Conservation (phyloP, 2,888 invertebrate genomes). For the Drosophila nr. medialis region DNA sequence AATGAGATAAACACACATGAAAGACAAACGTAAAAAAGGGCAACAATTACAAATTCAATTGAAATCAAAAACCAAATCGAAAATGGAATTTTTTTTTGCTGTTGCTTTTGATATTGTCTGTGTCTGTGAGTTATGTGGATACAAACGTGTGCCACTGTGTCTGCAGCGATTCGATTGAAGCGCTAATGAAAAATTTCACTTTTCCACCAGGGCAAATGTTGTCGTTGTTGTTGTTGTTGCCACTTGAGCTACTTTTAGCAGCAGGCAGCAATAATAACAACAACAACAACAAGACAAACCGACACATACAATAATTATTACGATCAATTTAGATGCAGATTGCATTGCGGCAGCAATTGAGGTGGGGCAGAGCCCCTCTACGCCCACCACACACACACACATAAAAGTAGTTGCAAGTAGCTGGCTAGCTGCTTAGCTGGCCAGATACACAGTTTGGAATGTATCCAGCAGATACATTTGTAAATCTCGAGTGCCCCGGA, state of each 20-base stretch:
- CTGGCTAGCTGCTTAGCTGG: slow-evolving; percentile 1
- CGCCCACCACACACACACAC: slow-evolving; percentile 62
- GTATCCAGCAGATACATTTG: slow-evolving; percentile 33
- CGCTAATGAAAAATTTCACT: slow-evolving; percentile 81
- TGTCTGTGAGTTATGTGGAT: slow-evolving; percentile 28
- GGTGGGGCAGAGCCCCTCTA: slow-evolving; percentile 62
- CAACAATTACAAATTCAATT: slow-evolving; percentile 76
- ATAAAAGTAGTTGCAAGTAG: slow-evolving; percentile 7
- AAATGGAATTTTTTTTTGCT: slow-evolving; percentile 47
- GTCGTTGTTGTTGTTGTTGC: slow-evolving; percentile 28
- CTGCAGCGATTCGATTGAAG: slow-evolving; percentile 54
- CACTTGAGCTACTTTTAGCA: slow-evolving; percentile 79
- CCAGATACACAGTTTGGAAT: slow-evolving; percentile 1
- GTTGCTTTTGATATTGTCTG: not conserved
- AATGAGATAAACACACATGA: slow-evolving; percentile 70
- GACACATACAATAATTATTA: slow-evolving; percentile 80
- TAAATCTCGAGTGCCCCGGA: slow-evolving; percentile 44
- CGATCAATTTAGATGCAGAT: slow-evolving; percentile 81
- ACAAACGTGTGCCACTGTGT: slow-evolving; percentile 68
- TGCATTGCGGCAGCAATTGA: slow-evolving; percentile 73
- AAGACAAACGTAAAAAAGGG: slow-evolving; percentile 60
- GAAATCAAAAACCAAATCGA: slow-evolving; percentile 69
- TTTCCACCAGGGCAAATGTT: slow-evolving; percentile 50
- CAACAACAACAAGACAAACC: slow-evolving; percentile 47
- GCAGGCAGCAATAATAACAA: slow-evolving; percentile 25